Base-by-base conservation (phyloP, 1,140 invertebrate genomes). In the Sarcophaga bullata region DNA sequence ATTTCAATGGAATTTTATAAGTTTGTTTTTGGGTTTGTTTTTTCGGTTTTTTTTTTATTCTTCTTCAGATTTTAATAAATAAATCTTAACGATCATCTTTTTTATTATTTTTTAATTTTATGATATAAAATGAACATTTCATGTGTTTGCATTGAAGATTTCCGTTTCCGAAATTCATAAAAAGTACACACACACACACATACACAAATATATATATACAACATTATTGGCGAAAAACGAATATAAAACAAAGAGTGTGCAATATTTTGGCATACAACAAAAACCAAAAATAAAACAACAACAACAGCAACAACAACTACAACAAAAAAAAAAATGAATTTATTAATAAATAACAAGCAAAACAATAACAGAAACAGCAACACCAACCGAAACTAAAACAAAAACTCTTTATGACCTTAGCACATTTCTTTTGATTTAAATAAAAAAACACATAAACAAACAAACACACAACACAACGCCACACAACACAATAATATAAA, bases 91-190 rank as follows among this genome's bases (percentile, higher is more conserved):
- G n/a, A 58, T 58, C 54, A 58, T 58, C 54, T 58, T 58, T 58
- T 58, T n/a, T 7, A n/a, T 58, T n/a, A n/a, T n/a, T 6, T 58
- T 15, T 7, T n/a, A 58, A 7, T 19, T 19, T 9, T 68, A 68
- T 25, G 62, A 68, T 68, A 9, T 10, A 19, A 68, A 8, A 8
- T 19, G 19, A 68, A 17, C 17, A 68, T 68, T 68, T 68, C 62
- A 7, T 17, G 17, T 62, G 17, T 62, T 68, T 68, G 62, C 62
- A 68, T 68, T 68, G 62, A 68, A 68, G 62, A 68, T 68, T 68
- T 68, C 62, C 62, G 62, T 68, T 68, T 68, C 62, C 62, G 62
- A 68, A 68, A 68, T 68, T 68, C 62, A 68, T 68, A 68, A 68
- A 58, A 68, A 68, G 19, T 10, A 68, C 19, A 68, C 25, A 37